Percentiles rank a stretch among this genome's conserved stretches.
phyloP scores from a whole-genome alignment of 2,888 invertebrate genomes.

The Crematogaster levior region DNA sequence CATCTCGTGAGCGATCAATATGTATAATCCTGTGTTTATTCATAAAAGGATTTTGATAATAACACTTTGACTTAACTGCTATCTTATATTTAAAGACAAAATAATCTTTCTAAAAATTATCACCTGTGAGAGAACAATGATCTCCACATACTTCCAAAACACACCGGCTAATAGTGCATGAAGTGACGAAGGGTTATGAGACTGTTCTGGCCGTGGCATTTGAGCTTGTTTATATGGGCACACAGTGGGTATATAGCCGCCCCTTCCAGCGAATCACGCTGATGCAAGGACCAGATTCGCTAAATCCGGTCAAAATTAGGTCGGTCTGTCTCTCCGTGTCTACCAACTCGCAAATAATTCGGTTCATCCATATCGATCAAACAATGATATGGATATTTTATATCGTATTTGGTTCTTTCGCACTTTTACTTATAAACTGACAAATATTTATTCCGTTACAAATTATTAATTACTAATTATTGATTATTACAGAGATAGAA shows the following conservation, averaged over 20 bases:
- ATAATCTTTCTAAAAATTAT: not conserved
- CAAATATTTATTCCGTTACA: not conserved
- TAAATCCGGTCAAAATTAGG: slow-evolving; percentile 17
- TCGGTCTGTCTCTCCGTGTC: not conserved
- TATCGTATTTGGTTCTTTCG: not conserved
- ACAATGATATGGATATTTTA: not conserved
- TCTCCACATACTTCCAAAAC: not conserved
- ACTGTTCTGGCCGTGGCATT: not conserved
- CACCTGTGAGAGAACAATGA: not conserved
- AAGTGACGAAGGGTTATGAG: slow-evolving; percentile 1
- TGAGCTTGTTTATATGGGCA: slow-evolving; percentile 1
- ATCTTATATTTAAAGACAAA: not conserved
- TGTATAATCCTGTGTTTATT: too few relatives aligned
- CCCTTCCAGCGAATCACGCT: not conserved
- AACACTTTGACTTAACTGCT: not conserved
- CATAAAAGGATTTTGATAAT: not conserved
- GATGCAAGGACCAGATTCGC: not conserved
- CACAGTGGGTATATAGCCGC: not conserved
- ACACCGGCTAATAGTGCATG: not conserved
- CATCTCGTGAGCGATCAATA: too few relatives aligned
- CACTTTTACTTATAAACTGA: not conserved
- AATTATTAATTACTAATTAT: too few relatives aligned
- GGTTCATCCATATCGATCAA: not conserved
- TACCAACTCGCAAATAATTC: slow-evolving; percentile 5
- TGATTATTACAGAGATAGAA: not conserved